These are phyloP conservation scores for Idaea aversata DNA, from an alignment of 2,888 invertebrate genomes.

Conservation along the genomic window DNA sequence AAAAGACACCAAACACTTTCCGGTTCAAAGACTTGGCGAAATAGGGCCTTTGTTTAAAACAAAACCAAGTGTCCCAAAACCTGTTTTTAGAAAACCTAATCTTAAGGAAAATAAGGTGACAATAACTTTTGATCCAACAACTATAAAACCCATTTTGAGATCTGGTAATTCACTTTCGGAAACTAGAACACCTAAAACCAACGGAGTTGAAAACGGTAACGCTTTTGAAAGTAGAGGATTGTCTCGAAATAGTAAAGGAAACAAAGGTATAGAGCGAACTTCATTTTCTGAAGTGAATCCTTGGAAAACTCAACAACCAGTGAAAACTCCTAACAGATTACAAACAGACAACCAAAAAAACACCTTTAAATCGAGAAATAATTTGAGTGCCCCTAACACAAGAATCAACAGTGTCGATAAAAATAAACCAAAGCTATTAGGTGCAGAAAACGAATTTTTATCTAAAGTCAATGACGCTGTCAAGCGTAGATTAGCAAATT, in stretches of 20 bases:
- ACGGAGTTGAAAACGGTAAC: background rate
- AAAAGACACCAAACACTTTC: slow-evolving; percentile 20
- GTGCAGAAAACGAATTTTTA: slow-evolving; percentile 38
- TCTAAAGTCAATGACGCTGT: slow-evolving; percentile 45
- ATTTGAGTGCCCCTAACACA: slow-evolving; percentile 4
- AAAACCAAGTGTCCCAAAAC: slow-evolving; percentile 13
- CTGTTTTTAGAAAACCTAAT: slow-evolving; percentile 27
- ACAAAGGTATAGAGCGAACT: slow-evolving; percentile 6
- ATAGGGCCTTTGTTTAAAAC: slow-evolving; percentile 8
- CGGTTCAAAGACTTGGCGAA: slow-evolving; percentile 12
- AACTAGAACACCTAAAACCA: slow-evolving; percentile 3
- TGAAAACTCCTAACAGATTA: slow-evolving; percentile 9
- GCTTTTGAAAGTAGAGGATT: slow-evolving; percentile 7
- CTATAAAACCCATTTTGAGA: slow-evolving; percentile 13
- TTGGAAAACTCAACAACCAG: slow-evolving; percentile 12
- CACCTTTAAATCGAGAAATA: slow-evolving; percentile 6
- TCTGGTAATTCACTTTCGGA: slow-evolving; percentile 8
- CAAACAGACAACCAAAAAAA: background rate
- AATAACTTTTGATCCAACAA: slow-evolving; percentile 39
- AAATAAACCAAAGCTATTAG: slow-evolving; percentile 28
- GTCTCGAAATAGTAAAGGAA: slow-evolving; percentile 5
- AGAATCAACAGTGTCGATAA: slow-evolving; percentile 6
- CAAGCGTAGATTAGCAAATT: slow-evolving; percentile 33
- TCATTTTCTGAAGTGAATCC: slow-evolving; percentile 23
- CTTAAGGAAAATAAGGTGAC: slow-evolving; percentile 38